These are phyloP conservation scores for Scaptodrosophila lebanonensis DNA, from an alignment of 1,140 invertebrate species.

Conservation along the genomic window DNA sequence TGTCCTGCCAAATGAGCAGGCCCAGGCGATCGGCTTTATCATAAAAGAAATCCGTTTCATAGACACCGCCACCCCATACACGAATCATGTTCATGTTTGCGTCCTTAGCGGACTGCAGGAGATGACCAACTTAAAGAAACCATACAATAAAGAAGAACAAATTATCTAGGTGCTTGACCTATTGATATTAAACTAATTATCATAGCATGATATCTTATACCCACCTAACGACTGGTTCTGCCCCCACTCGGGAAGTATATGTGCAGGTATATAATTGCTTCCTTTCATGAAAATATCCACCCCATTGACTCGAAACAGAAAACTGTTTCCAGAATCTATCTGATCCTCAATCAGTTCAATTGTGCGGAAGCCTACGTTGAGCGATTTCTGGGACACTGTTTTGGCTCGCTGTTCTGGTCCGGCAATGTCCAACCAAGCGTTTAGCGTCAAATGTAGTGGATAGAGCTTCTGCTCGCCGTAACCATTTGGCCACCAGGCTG, in stretches of 20 bases:
- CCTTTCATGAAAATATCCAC: constrained; percentile 96
- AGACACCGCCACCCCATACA: constrained; percentile 98
- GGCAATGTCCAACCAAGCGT: constrained; percentile 38
- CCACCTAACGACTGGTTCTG: constrained; percentile 78
- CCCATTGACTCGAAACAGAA: constrained; percentile 93
- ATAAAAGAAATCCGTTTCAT: constrained; percentile 96
- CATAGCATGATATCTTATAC: constrained; percentile 5
- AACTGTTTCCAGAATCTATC: constrained; percentile 83
- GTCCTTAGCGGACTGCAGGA: constrained; percentile 86
- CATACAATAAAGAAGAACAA: background rate
- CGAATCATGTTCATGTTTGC: constrained; percentile 95
- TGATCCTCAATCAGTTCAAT: constrained; percentile 85
- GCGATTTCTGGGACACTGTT: constrained; percentile 72
- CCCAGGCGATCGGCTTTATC: constrained; percentile 88
- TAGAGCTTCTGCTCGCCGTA: constrained; percentile 91
- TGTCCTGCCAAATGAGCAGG: constrained; percentile 94
- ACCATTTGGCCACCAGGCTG: constrained; percentile 97
- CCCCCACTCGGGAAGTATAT: constrained; percentile 90
- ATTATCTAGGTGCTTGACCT: too few species aligned
- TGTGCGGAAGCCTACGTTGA: constrained; percentile 90
- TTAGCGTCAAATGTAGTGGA: constrained; percentile 80
- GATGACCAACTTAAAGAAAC: constrained; percentile 75
- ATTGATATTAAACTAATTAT: too few species aligned
- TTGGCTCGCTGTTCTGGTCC: constrained; percentile 55
- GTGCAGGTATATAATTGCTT: constrained; percentile 95